These are phyloP conservation scores for Bombus vancouverensis DNA, from an alignment of 1,140 invertebrate species.

Conservation along the genomic window DNA sequence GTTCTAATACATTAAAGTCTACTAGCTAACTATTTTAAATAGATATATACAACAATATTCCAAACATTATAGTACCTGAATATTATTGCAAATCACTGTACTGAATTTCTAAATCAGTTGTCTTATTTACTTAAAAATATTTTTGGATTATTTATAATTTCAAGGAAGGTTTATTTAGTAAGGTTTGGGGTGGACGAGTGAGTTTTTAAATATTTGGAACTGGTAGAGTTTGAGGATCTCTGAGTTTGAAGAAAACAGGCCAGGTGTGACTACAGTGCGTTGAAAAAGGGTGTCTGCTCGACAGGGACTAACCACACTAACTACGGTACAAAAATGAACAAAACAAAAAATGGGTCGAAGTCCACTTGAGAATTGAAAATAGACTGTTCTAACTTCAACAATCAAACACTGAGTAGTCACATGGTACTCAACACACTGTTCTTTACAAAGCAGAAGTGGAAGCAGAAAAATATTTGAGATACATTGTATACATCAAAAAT, in stretches of 20 bases:
- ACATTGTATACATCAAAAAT: not conserved
- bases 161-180: not conserved
- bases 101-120: not conserved
- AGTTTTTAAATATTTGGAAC: not conserved
- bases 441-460: not conserved
- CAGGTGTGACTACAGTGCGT: slow-evolving; percentile 7
- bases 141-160: not conserved
- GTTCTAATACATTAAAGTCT: too few relatives aligned
- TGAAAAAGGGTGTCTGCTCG: not conserved
- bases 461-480: not conserved
- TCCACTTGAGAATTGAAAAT: not conserved
- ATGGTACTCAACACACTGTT: not conserved
- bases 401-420: not conserved
- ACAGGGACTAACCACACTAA: not conserved
- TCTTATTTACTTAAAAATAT: not conserved
- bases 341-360: slow-evolving; percentile 4
- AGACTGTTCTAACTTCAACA: not conserved
- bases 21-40: too few relatives aligned
- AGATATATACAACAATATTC: not conserved
- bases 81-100: not conserved
- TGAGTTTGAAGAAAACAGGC: not conserved
- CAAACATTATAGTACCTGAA: not conserved
- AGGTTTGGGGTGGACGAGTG: too few relatives aligned
- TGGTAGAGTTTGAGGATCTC: slow-evolving; percentile 4
- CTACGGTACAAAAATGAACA: not conserved